Conservation (phyloP, 2,888 invertebrate genomes). For the Synanthedon andrenaeformis region DNA sequence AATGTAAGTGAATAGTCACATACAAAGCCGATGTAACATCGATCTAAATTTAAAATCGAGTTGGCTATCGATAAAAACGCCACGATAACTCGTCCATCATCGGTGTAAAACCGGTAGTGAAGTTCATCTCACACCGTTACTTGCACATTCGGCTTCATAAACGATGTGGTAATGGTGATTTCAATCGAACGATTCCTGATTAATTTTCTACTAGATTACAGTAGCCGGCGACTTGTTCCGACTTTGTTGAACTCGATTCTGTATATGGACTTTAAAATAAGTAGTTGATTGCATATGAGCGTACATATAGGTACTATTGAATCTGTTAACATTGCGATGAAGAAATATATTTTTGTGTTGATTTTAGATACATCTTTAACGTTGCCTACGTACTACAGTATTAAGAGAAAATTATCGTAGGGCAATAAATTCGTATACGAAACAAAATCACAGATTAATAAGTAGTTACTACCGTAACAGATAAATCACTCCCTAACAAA, state of each 20-base stretch:
- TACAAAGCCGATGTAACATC: constrained; percentile 12
- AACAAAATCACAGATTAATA: too few species aligned
- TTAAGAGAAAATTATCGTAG: too few species aligned
- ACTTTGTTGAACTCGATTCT: background rate
- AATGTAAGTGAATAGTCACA: constrained; percentile 31
- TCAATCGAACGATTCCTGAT: constrained; percentile 57
- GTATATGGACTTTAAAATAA: background rate
- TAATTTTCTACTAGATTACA: constrained; percentile 61
- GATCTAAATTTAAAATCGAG: background rate
- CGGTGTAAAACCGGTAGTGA: constrained; percentile 62
- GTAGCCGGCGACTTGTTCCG: constrained; percentile 15
- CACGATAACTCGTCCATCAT: constrained; percentile 40
- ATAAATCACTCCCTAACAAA: too few species aligned
- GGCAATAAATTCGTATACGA: too few species aligned
- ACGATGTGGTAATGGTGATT: constrained; percentile 54
- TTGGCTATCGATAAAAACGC: constrained; percentile 40
- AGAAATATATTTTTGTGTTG: too few species aligned
- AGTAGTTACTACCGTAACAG: too few species aligned
- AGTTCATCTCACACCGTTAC: constrained; percentile 57
- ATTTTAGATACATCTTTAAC: too few species aligned
- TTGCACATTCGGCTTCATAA: constrained; percentile 49
- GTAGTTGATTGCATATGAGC: background rate
- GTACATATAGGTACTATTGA: background rate
- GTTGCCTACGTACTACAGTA: too few species aligned
- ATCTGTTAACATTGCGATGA: too few species aligned